Evolutionary conservation across 1,140 invertebrate genomes (phyloP).

Genomic region (Pentalonia nigronervosa): DNA sequence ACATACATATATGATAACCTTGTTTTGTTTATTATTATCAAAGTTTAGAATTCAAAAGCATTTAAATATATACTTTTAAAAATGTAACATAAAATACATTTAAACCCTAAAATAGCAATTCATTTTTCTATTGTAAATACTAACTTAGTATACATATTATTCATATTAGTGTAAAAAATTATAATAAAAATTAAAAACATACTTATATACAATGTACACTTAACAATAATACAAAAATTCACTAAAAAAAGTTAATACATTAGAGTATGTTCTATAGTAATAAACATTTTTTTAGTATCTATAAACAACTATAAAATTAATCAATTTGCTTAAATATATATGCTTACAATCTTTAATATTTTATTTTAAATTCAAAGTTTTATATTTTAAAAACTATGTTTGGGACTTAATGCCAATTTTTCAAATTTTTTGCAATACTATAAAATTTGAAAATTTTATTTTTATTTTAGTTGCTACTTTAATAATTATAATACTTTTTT

Average conservation of each 20-base stretch:
- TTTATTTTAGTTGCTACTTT: no score
- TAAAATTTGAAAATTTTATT: no score
- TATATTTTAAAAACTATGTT: neutral
- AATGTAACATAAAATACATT: neutral
- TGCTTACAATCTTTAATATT: neutral
- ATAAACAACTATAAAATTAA: neutral
- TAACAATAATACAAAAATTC: neutral
- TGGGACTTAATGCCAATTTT: neutral
- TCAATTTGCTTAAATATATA: neutral
- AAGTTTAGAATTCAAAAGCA: neutral
- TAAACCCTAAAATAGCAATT: neutral
- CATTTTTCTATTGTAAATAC: neutral
- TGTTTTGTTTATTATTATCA: constrained; percentile 13
- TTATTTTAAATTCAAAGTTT: neutral
- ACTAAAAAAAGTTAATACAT: neutral
- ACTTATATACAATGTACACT: neutral
- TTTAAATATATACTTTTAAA: neutral
- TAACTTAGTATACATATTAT: neutral
- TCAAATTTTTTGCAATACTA: neutral
- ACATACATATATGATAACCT: neutral
- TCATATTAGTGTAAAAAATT: neutral
- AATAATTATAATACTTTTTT: no score
- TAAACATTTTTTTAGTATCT: neutral
- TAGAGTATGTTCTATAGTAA: neutral
- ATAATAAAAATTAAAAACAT: neutral